Base-by-base conservation (phyloP, 2,113 vertebrate species). In the Cyprinodon tularosa region DNA sequence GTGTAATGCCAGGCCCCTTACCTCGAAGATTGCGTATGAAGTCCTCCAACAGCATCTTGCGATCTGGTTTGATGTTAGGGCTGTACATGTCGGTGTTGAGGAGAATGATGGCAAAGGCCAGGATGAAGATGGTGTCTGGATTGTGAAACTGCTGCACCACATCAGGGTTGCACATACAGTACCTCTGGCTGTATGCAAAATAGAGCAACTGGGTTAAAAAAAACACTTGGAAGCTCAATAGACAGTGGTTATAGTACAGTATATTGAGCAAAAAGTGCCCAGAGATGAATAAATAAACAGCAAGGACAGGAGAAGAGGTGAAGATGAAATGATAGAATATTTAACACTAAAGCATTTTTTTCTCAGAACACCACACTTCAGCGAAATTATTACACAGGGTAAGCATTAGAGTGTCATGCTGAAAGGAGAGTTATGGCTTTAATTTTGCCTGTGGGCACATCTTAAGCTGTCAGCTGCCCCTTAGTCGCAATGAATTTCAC, bases 71-170 rank as follows among this genome's bases (percentile, higher is more conserved):
- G 89, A 99, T 99, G 92, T 98, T 99, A 77, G 98, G 98, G 77
- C 97, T 99, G 92, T 99, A 99, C 98, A 99, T 99, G 92, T 99
- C 98, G 0, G 98, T 99, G 93, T 99, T 99, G 92, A 99, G 97
- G 5, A 99, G 96, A 82, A 99, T 98, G 93, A 99, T 96, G 85
- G 98, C 98, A 4, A 99, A 99, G 74, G 98, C 98, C 90, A 99
- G 90, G 93, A 99, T 99, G 93, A 99, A 99, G 94, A 99, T 99
- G 87, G 98, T 99, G 92, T 99, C 98, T 0, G 98, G 98, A 90
- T 99, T 99, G 95, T 99, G 98, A 84, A 99, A 99, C 89, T 99
- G 97, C 92, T 99, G 97, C 82, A 99, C 98, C 86, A 99, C 95
- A 13, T 99, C 98, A 0, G 98, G 97, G 89, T 99, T 99, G 80